A percentile compares a stretch with the other conserved stretches of the same genome.
Conservation (phyloP, 2,113 vertebrate species). For the Scomber colias region DNA sequence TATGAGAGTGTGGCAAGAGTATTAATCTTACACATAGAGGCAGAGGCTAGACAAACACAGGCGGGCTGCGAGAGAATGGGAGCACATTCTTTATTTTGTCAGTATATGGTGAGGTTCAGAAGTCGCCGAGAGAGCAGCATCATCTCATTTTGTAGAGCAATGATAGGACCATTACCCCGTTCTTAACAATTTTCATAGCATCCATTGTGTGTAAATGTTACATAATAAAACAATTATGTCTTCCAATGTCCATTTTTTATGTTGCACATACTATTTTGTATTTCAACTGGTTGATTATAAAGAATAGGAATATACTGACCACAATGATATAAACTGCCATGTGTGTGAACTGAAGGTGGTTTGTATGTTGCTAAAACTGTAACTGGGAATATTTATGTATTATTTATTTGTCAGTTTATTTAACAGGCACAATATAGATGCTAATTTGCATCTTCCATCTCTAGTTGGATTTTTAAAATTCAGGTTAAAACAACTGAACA, state of each 20-base stretch:
- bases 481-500: no score
- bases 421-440: not conserved
- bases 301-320: not conserved
- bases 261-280: not conserved
- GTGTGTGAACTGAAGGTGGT: not conserved
- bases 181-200: constrained; percentile 36
- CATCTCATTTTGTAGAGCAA: constrained; percentile 42
- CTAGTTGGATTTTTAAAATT: no score
- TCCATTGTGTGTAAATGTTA: constrained; percentile 5
- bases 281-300: not conserved
- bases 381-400: no score
- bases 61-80: constrained; percentile 57
- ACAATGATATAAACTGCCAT: not conserved
- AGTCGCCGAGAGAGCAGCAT: constrained; percentile 52
- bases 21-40: constrained; percentile 85
- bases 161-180: constrained; percentile 21
- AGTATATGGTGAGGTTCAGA: constrained; percentile 57
- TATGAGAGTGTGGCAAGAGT: constrained; percentile 86
- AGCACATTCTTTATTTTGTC: constrained; percentile 82
- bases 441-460: no score
- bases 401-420: not conserved
- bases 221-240: not conserved
- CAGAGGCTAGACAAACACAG: constrained; percentile 79
- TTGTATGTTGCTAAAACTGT: not conserved
- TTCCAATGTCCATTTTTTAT: constrained; percentile 13